phyloP scores from a whole-genome alignment of 2,797 vertebrate species.

The Poeciliopsis infans region DNA sequence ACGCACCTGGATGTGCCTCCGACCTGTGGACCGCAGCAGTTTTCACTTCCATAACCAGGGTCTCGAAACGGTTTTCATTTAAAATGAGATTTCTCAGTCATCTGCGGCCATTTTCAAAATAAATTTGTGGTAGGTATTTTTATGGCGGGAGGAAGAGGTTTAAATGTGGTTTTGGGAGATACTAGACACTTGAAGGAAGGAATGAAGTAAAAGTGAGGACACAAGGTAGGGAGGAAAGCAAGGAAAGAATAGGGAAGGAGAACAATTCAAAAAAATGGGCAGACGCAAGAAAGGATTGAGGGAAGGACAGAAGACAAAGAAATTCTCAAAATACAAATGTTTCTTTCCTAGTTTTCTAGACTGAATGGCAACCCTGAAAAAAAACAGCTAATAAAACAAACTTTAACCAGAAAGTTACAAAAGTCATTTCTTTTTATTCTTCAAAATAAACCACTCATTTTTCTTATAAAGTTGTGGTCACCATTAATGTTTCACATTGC shows the following conservation, averaged over 20 bases:
- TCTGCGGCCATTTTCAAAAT: background rate
- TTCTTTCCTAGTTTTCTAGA: background rate
- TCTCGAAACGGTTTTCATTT: background rate
- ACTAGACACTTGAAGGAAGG: background rate
- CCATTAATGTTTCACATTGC: background rate
- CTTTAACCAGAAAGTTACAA: background rate
- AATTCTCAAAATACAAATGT: background rate
- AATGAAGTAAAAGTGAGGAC: background rate
- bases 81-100: background rate
- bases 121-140: background rate
- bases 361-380: background rate
- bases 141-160: background rate
- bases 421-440: background rate
- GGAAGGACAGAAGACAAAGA: background rate
- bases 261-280: background rate
- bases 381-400: background rate
- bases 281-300: background rate
- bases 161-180: background rate
- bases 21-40: constrained; percentile 65
- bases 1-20: constrained; percentile 84
- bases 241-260: background rate
- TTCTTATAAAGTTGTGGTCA: background rate
- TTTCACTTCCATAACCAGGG: background rate
- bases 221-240: background rate
- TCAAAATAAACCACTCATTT: background rate